Conservation (phyloP, 2,888 invertebrate species). For the Agrochola macilenta region DNA sequence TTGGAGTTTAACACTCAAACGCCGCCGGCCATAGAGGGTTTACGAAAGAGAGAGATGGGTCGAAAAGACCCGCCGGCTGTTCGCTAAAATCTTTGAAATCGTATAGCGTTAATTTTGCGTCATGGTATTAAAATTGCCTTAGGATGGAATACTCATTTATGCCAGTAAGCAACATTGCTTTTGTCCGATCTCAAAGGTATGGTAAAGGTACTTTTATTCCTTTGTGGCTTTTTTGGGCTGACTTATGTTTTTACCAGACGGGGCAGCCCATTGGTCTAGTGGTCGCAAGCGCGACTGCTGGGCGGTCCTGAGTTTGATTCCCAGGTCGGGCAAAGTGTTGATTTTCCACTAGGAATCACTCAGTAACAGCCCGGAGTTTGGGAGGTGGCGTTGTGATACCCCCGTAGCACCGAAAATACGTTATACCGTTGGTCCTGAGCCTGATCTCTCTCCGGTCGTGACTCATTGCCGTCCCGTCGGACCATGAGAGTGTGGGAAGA, state of each 20-base stretch:
- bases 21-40: constrained; percentile 61
- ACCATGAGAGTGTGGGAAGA: too few relatives aligned
- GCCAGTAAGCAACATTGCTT: too few relatives aligned
- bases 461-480: too few relatives aligned
- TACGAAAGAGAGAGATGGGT: constrained; percentile 42
- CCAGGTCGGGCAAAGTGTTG: too few relatives aligned
- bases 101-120: constrained; percentile 54
- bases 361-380: too few relatives aligned
- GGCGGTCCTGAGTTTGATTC: too few relatives aligned
- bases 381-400: too few relatives aligned
- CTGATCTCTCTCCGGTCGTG: too few relatives aligned
- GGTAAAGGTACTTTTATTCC: neutral
- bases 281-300: too few relatives aligned
- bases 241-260: too few relatives aligned
- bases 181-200: neutral
- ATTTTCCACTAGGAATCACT: too few relatives aligned
- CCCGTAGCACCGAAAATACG: neutral
- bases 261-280: too few relatives aligned
- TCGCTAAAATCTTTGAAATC: constrained; percentile 56
- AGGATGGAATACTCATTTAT: neutral
- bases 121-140: constrained; percentile 52
- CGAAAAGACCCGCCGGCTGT: constrained; percentile 46
- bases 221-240: neutral
- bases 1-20: constrained; percentile 55
- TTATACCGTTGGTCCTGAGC: neutral